Conservation (phyloP, 2,888 invertebrate genomes). For the Sicus ferrugineus region DNA sequence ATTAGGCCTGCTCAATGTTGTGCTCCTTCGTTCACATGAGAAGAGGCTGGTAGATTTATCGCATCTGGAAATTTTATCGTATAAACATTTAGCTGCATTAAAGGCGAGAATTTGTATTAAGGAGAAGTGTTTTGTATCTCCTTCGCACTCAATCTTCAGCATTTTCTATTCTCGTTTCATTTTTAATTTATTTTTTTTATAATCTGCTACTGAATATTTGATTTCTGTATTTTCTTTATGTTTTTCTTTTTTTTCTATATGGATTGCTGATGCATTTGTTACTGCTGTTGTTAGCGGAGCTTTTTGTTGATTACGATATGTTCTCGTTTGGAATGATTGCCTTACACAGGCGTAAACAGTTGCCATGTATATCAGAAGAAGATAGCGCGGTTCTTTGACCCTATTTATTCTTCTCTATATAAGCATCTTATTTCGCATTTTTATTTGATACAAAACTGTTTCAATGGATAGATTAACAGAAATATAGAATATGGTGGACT, state of each 20-base stretch:
- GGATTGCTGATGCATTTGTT: slow-evolving; percentile 7
- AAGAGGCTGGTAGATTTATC: slow-evolving; percentile 18
- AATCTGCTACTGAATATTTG: background rate
- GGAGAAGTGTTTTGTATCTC: background rate
- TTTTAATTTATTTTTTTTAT: background rate
- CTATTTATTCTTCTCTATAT: background rate
- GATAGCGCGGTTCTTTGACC: slow-evolving; percentile 22
- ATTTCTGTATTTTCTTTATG: background rate
- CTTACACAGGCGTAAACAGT: slow-evolving; percentile 1
- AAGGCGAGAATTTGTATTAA: slow-evolving; percentile 16
- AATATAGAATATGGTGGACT: too few species aligned
- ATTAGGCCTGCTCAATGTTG: background rate
- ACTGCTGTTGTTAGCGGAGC: background rate
- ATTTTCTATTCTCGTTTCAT: slow-evolving; percentile 8
- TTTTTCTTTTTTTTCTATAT: background rate
- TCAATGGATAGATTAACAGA: too few species aligned
- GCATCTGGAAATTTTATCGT: slow-evolving; percentile 29
- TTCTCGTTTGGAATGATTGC: slow-evolving; percentile 6
- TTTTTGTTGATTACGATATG: slow-evolving; percentile 17
- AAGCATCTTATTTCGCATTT: slow-evolving; percentile 2
- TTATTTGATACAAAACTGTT: too few species aligned
- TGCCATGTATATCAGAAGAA: slow-evolving; percentile 2
- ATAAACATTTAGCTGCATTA: slow-evolving; percentile 24
- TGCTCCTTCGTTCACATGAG: background rate
- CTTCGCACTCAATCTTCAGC: background rate